Percentiles rank a stretch among this genome's conserved stretches.
These are phyloP conservation scores for Rhynchomys soricoides DNA, from an alignment of 2,113 vertebrate species.

Conservation along the genomic window DNA sequence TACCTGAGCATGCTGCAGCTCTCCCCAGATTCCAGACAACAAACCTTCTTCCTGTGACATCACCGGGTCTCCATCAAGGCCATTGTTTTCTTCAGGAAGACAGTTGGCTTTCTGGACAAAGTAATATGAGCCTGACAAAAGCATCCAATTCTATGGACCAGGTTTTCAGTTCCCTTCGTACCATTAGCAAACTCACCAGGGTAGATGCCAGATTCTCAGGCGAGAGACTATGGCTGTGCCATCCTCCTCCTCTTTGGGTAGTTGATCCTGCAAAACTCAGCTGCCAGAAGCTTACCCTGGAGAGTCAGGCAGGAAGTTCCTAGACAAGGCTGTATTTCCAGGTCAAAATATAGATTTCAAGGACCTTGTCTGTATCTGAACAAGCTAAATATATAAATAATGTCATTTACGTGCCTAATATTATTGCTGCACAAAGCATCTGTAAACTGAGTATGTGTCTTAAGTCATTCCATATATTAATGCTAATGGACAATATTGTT, in stretches of 20 bases:
- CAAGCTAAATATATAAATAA: neutral
- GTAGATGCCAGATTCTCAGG: neutral
- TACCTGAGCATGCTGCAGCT: neutral
- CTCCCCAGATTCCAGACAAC: neutral
- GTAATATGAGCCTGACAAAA: neutral
- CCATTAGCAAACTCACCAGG: neutral
- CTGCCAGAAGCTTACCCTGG: neutral
- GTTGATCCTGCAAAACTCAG: neutral
- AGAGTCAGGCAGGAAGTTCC: neutral
- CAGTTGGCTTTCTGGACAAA: neutral
- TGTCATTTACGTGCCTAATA: neutral
- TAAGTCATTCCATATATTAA: constrained; percentile 1
- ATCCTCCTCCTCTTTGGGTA: neutral
- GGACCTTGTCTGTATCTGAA: neutral
- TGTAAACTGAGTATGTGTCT: neutral
- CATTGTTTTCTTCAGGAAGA: constrained; percentile 51
- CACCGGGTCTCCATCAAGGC: neutral
- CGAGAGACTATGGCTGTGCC: neutral
- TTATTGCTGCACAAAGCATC: neutral
- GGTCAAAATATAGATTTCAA: constrained; percentile 22
- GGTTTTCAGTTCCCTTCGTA: neutral
- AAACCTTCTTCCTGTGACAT: neutral
- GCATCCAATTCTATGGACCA: no score
- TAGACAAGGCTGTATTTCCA: neutral
- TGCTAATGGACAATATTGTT: neutral